Percentiles rank a stretch among this genome's conserved stretches.
These are phyloP conservation scores for Sinodicranocentrus sp. DNA, from an alignment of 2,888 invertebrate species.

Conservation along the genomic window DNA sequence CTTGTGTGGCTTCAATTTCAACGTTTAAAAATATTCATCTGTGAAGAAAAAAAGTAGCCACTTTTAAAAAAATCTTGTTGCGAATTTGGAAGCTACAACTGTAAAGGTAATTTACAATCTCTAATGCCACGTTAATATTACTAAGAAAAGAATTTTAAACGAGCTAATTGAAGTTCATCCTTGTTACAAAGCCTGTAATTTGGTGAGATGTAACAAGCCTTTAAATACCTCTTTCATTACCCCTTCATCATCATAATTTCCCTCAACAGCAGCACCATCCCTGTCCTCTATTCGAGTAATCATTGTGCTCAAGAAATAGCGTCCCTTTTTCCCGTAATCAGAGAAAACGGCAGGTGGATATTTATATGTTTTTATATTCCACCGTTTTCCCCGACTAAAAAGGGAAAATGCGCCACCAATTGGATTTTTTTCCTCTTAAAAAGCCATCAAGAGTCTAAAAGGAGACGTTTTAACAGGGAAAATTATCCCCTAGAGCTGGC, in stretches of 20 bases:
- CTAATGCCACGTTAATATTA: no score
- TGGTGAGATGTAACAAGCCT: conserved; percentile 49
- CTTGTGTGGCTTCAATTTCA: no score
- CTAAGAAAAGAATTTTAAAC: neutral
- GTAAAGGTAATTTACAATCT: no score
- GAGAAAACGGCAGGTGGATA: neutral
- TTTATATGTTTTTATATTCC: neutral
- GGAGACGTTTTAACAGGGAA: conserved; percentile 9
- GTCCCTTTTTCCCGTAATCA: neutral
- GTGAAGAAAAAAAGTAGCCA: no score
- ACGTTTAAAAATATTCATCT: no score
- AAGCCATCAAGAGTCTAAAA: conserved; percentile 8
- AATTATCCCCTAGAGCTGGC: conserved; percentile 28
- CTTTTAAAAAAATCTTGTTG: no score
- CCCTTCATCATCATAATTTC: conserved; percentile 36
- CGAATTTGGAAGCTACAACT: no score
- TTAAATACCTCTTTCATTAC: conserved; percentile 65
- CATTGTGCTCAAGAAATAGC: no score
- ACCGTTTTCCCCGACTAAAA: neutral
- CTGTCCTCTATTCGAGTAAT: no score
- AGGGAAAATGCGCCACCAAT: neutral
- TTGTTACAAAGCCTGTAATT: conserved; percentile 61
- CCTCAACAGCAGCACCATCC: conserved; percentile 6
- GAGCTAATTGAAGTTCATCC: conserved; percentile 61
- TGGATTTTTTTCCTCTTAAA: neutral